Base-by-base conservation (phyloP, 37 sponge, comb jelly and placozoan genomes). In the Beroe ovata region DNA sequence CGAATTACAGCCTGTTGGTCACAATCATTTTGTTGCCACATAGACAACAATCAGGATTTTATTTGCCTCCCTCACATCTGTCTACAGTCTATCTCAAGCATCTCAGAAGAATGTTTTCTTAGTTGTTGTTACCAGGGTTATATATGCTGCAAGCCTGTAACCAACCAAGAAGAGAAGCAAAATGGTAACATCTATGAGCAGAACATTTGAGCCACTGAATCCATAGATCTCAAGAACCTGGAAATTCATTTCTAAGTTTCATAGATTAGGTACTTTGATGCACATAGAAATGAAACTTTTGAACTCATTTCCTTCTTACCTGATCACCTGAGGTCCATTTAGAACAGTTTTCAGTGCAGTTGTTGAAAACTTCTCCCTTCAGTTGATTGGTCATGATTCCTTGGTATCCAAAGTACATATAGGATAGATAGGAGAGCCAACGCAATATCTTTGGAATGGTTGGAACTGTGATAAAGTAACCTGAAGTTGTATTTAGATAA, bases 321-420 rank as follows among this genome's bases (percentile, higher is more conserved):
- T 77, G 84, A 29, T 77, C 84, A 25, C 84, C 84, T 1, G 84
- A 77, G 4, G 25, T 42, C 84, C 84, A 77, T 35, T 77, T 77
- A 0, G 84, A 42, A 66, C 69, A 66, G 8, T 39, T 77, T 8
- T 40, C 84, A 6, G 84, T 42, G 21, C 84, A 77, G 23, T 77
- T 77, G 26, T 16, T 42, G 47, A 77, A 77, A n/a, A 42, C 54
- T 29, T 42, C 54, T 1, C 84, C 84, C 21, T 42, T 38, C 18
- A 77, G 33, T 25, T 39, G 36, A 29, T 77, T 77, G 1, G 84
- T 77, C 84, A 77, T 77, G 8, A 77, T 77, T 2, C 84, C 84
- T 25, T 77, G 84, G 54, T 42, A 77, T 40, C 84, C 84, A 35
- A 42, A 77, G 84, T 41, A 77, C 84, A 77, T 77, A 54, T 77